Base-by-base conservation (phyloP, 2,113 vertebrate species). In the Scomber japonicus region DNA sequence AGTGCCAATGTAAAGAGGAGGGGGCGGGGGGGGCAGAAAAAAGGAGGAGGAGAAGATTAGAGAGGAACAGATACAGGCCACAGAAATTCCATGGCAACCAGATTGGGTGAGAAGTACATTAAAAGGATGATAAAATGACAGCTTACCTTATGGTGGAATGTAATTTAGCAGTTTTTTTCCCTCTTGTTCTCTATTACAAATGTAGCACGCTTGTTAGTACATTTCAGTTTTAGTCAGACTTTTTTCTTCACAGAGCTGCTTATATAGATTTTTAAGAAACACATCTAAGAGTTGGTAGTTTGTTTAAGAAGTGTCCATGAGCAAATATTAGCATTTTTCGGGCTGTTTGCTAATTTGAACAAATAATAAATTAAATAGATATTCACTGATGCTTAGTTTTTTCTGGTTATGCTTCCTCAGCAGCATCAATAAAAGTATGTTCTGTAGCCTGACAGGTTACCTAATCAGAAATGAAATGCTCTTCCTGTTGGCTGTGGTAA, bases 401-500 rank as follows among this genome's bases (percentile, higher is more conserved):
- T 76, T 21, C 30, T 66, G 49, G 40, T 75, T 71, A 30, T 62
- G 13, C 71, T 78, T 71, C 71, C 40, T 62, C 59, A 79, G 59
- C 30, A 76, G 55, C 54, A 53, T 61, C 44, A 72, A 78, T 59
- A 70, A 84, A 81, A 69, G 60, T 66, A 62, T 73, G 57, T 69
- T 79, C 65, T 71, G 68, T 46, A 71, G 77, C 50, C 53, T 71
- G 75, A 83, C 90, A 79, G 68, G 78, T 85, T 84, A 87, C 75
- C 84, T 89, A 85, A 90, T 90, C 83, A 79, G 17, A 82, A 75
- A 83, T 56, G 45, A 89, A 86, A 84, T 73, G 75, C 71, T 74
- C 80, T 87, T 90, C 84, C 81, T 90, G 88, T 93, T 88, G 82
- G 81, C 63, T 64, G 11, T 63, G 77, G 88, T 94, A 88, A 86